Evolutionary conservation across 2,888 invertebrate species (phyloP).

Genomic region (Caenorhabditis macrosperma): DNA sequence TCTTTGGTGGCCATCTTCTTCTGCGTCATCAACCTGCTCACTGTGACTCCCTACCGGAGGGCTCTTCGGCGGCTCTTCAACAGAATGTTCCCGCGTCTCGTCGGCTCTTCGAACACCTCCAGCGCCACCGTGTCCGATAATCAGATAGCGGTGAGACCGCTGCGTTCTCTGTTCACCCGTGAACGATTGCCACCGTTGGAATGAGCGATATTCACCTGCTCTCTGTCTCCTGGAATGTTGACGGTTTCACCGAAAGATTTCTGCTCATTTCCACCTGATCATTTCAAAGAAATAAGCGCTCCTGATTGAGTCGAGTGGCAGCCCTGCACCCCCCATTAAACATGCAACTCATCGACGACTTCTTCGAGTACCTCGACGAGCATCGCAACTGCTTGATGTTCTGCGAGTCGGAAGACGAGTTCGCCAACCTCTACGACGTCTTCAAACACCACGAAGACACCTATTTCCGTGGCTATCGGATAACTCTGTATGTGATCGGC

Average conservation of each 20-base stretch:
- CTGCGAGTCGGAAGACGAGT: slow-evolving; percentile 5
- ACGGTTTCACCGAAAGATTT: too few relatives aligned
- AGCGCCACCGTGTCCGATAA: slow-evolving; percentile 10
- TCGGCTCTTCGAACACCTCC: background rate
- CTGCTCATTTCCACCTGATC: too few relatives aligned
- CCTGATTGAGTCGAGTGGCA: too few relatives aligned
- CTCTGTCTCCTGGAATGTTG: too few relatives aligned
- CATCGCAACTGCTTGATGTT: slow-evolving; percentile 31
- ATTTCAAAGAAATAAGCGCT: too few relatives aligned
- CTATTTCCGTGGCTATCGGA: slow-evolving; percentile 16
- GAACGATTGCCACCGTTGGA: too few relatives aligned
- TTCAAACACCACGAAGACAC: slow-evolving; percentile 27
- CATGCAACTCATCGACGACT: slow-evolving; percentile 6
- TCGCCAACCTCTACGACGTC: background rate
- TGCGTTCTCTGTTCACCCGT: slow-evolving; percentile 37
- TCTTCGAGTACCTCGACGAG: slow-evolving; percentile 16
- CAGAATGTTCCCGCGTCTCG: background rate
- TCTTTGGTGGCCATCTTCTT: slow-evolving; percentile 17
- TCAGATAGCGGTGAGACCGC: background rate
- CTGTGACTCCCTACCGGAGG: slow-evolving; percentile 36
- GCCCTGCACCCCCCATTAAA: too few relatives aligned
- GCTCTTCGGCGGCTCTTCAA: slow-evolving; percentile 7
- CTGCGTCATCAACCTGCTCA: slow-evolving; percentile 32
- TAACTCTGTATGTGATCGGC: slow-evolving; percentile 14
- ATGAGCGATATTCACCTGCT: too few relatives aligned